phyloP scores from a whole-genome alignment of 2,797 vertebrate species.

The Onychomys leucogaster region DNA sequence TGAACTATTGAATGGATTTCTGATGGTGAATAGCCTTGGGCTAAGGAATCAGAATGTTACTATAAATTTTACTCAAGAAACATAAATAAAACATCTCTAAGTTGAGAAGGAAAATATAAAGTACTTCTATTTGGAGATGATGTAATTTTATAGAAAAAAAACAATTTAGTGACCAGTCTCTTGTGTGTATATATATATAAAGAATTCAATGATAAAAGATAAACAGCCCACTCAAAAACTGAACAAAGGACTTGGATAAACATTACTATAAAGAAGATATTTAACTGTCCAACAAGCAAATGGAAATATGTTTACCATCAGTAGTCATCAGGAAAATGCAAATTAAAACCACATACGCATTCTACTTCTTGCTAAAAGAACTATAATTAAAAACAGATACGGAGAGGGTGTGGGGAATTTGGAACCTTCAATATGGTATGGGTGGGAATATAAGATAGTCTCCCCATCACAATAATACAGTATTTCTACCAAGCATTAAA shows the following conservation, averaged over 20 bases:
- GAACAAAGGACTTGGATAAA: not conserved
- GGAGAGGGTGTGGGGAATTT: not conserved
- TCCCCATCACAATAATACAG: not conserved
- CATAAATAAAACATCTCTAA: not conserved
- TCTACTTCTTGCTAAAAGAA: not conserved
- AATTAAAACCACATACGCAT: not conserved
- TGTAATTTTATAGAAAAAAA: not conserved
- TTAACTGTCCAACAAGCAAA: not conserved
- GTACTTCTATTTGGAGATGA: not conserved
- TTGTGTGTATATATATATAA: not conserved
- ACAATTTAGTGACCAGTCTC: not conserved
- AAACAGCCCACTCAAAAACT: not conserved
- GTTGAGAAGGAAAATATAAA: not conserved
- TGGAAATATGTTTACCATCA: not conserved
- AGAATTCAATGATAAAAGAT: not conserved
- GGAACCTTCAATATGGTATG: not conserved
- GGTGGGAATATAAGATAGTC: not conserved
- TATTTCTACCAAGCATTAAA: not conserved
- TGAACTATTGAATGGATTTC: not conserved
- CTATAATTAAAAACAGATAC: not conserved
- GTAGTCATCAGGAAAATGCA: not conserved
- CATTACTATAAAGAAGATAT: not conserved
- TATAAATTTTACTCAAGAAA: not conserved
- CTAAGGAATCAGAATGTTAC: not conserved
- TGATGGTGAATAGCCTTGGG: not conserved